Evolutionary conservation across 53 echinoderm and acorn worm genomes (phyloP), one percentile per base, ranked within the genome.

Genomic region (Luidia sarsii): DNA sequence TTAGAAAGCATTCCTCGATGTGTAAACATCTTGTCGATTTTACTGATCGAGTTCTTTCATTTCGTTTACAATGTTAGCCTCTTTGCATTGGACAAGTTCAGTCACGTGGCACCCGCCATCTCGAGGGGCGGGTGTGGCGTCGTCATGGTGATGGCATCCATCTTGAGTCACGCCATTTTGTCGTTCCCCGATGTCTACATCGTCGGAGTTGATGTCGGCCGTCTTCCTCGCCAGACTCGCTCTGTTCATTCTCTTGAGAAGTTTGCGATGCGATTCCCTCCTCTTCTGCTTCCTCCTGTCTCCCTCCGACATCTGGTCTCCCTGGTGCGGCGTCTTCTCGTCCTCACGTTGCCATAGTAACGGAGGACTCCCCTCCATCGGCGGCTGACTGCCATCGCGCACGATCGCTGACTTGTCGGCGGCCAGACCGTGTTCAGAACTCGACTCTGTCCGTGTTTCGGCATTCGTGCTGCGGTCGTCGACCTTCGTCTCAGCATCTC

Each of bases 261-360:
- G 77, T 31, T 77, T 61, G 0, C 77, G 77, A 6, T 77, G 61
- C 20, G 59, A 60, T 30, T 77, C 77, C 15, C 31, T 77, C n/a
- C 61, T 61, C 16, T 27, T 61, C 30, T 59, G 48, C 20, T 34
- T 59, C 48, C 45, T 59, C 13, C 30, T 36, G 11, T 74, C 74
- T 16, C 31, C 77, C 5, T 57, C 55, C 10, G 30, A 20, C 54
- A 36, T 20, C 27, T 36, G 15, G 9, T 33, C 15, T 22, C 15
- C 35, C 27, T 41, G 41, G 11, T 41, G 6, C 6, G 11, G 6
- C 31, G 30, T 30, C 19, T 9, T 22, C 70, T 70, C 70, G 0
- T 9, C 22, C 35, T 33, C 33, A 53, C 34, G 20, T 70, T n/a
- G 48, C 22, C 50, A 16, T 7, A 46, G 33, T 29, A 51, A 70